These are phyloP conservation scores for Holothuria scabra DNA, from an alignment of 53 echinoderm and acorn worm species.

Conservation along the genomic window DNA sequence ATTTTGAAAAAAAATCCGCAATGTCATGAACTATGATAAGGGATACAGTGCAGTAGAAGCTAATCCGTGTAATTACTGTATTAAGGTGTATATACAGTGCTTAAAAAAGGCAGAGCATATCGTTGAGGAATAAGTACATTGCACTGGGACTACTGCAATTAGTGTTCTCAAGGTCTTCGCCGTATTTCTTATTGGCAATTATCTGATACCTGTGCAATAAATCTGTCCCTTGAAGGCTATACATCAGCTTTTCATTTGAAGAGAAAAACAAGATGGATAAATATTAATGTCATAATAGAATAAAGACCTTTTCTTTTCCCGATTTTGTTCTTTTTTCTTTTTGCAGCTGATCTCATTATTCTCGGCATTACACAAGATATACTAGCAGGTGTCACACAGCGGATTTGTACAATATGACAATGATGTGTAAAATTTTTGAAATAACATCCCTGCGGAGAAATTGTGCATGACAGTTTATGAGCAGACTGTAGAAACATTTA, in stretches of 20 bases:
- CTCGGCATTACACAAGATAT: constrained; percentile 27
- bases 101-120: too few species aligned
- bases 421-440: constrained; percentile 3
- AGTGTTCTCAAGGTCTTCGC: constrained; percentile 22
- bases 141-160: background rate
- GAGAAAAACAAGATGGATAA: constrained; percentile 1
- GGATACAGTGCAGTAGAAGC: too few species aligned
- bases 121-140: too few species aligned
- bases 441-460: constrained; percentile 36
- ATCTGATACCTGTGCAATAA: constrained; percentile 36
- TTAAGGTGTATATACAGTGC: too few species aligned
- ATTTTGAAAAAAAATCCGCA: too few species aligned
- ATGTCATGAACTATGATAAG: too few species aligned
- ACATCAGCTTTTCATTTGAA: constrained; percentile 17
- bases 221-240: constrained; percentile 37
- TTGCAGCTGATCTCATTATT: constrained; percentile 25
- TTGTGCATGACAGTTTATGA: constrained; percentile 3
- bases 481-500: too few species aligned
- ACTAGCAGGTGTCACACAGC: constrained; percentile 26
- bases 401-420: constrained; percentile 11
- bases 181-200: background rate
- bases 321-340: background rate
- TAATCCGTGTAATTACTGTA: too few species aligned
- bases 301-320: too few species aligned
- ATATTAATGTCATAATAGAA: too few species aligned